Percentiles rank a stretch among this genome's conserved stretches.
These are phyloP conservation scores for Otocyon megalotis DNA, from an alignment of 2,113 vertebrate genomes.

Conservation along the genomic window DNA sequence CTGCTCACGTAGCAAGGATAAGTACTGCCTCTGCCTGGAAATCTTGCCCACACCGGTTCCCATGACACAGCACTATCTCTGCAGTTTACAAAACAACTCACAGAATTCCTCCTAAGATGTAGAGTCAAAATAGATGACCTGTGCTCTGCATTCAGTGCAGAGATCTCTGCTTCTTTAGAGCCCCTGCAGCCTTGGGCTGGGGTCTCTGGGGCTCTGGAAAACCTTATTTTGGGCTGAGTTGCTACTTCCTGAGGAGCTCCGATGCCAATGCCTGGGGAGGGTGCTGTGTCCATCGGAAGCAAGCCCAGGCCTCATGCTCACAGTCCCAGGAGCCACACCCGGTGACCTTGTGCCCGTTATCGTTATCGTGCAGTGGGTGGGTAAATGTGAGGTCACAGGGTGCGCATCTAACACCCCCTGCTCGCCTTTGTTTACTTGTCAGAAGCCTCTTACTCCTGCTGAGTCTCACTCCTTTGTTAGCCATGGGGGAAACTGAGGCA, in stretches of 20 bases:
- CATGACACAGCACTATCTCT: background rate
- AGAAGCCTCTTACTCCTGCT: background rate
- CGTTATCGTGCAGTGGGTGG: background rate
- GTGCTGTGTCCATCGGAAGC: background rate
- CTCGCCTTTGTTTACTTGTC: background rate
- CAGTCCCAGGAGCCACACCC: background rate
- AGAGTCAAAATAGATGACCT: background rate
- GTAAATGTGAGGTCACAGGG: fast-evolving
- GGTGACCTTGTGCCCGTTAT: no score
- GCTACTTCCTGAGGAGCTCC: fast-evolving
- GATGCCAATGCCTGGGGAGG: background rate
- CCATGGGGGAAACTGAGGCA: background rate
- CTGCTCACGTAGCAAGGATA: background rate
- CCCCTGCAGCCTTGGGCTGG: background rate
- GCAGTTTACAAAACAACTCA: background rate
- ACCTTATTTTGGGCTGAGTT: background rate
- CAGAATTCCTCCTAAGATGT: fast-evolving
- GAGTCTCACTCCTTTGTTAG: background rate
- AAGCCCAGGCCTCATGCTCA: background rate
- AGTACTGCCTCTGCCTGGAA: background rate
- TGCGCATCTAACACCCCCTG: background rate
- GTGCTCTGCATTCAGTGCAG: no score
- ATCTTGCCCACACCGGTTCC: background rate
- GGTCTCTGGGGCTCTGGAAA: background rate
- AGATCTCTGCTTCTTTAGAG: background rate